Evolutionary conservation across 1,140 invertebrate species (phyloP), one percentile per base, ranked within the genome.

Genomic region (Meloidogyne chitwoodi): DNA sequence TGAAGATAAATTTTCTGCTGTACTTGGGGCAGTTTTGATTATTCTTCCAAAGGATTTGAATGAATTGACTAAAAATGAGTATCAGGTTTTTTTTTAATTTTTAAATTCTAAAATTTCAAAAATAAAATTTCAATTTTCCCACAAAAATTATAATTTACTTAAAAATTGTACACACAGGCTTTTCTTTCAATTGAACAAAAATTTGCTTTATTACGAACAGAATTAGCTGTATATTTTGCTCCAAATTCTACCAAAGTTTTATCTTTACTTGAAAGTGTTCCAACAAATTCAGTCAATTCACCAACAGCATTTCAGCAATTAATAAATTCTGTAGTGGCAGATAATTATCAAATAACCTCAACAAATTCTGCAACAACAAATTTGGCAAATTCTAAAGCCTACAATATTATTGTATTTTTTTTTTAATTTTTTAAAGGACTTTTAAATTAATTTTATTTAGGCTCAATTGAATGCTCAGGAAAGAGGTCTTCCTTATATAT

Each of bases 211-310:
- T 92, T 94, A 82, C 92, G 94, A 82, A 91, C 92, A 19, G 88
- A 90, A 27, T 91, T 95, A 73, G 94, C 95, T 10, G 92, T 98
- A 19, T 98, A 96, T 88, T 95, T 98, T 87, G 91, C 92, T 19
- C 72, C 68, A 26, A 64, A 75, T 11, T 65, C 41, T 16, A 64
- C 72, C 5, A 62, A 71, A 8, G 41, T 80, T 16, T 29, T 31
- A 0, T 26, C 22, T 19, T 62, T 85, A 22, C 27, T 84, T 6
- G n/a, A 64, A 26, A 74, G 65, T n/a, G 76, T 85, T 24, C 41
- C 41, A 10, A 27, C 19, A 24, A 61, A 68, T 26, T 65, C 77
- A 1, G 72, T 70, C 19, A 69, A 73, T 26, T 74, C 80, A 14
- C 68, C 83, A 44, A 75, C 81, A 26, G 80, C 83, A 10, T 24